These are phyloP conservation scores for Eulacestoma nigropectus DNA, from an alignment of 2,113 vertebrate genomes.

Conservation along the genomic window DNA sequence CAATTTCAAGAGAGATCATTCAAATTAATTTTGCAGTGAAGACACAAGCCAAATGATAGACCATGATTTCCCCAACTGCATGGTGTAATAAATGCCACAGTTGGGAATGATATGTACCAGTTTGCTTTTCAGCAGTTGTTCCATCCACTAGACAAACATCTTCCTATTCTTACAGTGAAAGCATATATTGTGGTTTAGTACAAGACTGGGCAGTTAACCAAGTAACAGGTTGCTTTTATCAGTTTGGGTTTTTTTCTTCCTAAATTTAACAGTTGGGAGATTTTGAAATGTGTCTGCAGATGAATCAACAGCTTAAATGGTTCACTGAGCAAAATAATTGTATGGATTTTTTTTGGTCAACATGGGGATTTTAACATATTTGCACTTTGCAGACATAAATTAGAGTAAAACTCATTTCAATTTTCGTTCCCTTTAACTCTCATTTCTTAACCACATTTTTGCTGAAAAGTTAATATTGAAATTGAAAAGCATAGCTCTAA, in stretches of 20 bases:
- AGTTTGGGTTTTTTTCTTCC: neutral
- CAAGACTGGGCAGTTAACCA: neutral
- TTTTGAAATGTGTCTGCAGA: constrained; percentile 2
- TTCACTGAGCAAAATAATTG: constrained; percentile 22
- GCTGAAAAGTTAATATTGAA: constrained; percentile 3
- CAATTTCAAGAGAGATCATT: fast-evolving
- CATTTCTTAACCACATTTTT: constrained; percentile 2
- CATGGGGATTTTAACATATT: constrained; percentile 15
- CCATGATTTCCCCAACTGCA: neutral
- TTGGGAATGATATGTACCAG: neutral
- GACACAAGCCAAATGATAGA: neutral
- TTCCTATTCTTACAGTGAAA: neutral
- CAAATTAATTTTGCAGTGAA: neutral
- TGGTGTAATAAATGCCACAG: neutral
- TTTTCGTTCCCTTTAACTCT: neutral
- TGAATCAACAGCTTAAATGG: constrained; percentile 25
- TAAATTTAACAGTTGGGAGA: constrained; percentile 29
- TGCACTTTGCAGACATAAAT: constrained; percentile 11
- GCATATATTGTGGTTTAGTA: neutral
- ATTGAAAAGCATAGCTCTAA: neutral
- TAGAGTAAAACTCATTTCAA: neutral
- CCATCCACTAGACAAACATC: neutral
- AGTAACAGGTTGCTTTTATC: neutral
- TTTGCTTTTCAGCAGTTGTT: neutral
- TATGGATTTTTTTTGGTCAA: neutral